phyloP scores from a whole-genome alignment of 2,888 invertebrate genomes.

The Pocota personata region DNA sequence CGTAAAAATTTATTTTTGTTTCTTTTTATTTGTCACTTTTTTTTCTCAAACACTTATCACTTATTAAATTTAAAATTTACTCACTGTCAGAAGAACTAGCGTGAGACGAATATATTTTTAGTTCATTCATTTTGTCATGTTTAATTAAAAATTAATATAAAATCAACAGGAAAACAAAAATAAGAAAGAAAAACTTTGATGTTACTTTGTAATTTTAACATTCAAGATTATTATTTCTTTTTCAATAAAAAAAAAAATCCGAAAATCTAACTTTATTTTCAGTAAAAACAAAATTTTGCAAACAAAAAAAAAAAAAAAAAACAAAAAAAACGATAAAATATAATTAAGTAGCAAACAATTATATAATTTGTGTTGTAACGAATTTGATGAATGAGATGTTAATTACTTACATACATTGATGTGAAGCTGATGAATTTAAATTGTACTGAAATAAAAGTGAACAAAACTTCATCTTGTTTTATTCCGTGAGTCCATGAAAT shows the following conservation, averaged over 20 bases:
- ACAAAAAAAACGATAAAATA: constrained; percentile 13
- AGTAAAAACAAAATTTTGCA: constrained; percentile 3
- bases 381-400: constrained; percentile 39
- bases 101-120: constrained; percentile 2
- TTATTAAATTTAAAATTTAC: neutral
- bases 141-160: neutral
- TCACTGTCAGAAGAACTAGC: neutral
- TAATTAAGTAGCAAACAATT: constrained; percentile 34
- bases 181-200: constrained; percentile 45
- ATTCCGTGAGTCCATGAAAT: neutral
- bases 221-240: constrained; percentile 52
- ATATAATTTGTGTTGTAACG: constrained; percentile 53
- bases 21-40: neutral
- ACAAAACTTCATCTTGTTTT: constrained; percentile 23
- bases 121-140: neutral
- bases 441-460: constrained; percentile 63
- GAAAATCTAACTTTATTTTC: constrained; percentile 29
- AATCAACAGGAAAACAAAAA: constrained; percentile 4
- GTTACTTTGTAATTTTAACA: constrained; percentile 68
- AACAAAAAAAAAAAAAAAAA: neutral
- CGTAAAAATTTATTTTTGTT: neutral
- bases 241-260: constrained; percentile 34
- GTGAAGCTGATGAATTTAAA: constrained; percentile 63
- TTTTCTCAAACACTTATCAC: too few species aligned
- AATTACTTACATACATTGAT: constrained; percentile 55